These are phyloP conservation scores for Marisa cornuarietis DNA, from an alignment of 1,140 invertebrate species.

Conservation along the genomic window DNA sequence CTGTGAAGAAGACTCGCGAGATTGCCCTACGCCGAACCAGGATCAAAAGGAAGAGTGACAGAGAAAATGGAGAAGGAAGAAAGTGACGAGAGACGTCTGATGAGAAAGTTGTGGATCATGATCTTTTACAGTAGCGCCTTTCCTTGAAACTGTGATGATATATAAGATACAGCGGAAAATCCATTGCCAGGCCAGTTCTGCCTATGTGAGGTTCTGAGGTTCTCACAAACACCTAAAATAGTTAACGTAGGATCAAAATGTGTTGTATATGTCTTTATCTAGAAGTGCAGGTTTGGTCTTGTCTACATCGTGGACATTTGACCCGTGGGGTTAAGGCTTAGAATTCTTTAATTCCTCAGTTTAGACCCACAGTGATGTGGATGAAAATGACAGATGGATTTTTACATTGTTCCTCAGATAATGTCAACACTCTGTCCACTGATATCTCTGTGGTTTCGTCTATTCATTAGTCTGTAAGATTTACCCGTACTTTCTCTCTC, in stretches of 20 bases:
- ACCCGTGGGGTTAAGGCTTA: not conserved
- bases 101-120: not conserved
- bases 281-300: not conserved
- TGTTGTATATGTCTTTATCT: not conserved
- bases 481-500: not conserved
- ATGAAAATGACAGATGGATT: not conserved
- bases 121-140: not conserved
- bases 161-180: no score
- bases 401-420: not conserved
- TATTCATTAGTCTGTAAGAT: not conserved
- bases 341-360: not conserved
- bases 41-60: slow-evolving; percentile 27
- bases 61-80: not conserved
- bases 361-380: not conserved
- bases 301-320: not conserved
- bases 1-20: slow-evolving; percentile 19
- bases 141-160: not conserved
- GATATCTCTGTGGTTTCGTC: not conserved
- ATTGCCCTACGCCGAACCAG: slow-evolving; percentile 15
- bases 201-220: no score
- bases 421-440: not conserved
- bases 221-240: no score
- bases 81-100: not conserved
- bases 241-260: not conserved
- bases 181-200: no score